phyloP scores from a whole-genome alignment of 2,797 vertebrate species.

The Brachymystax lenok region DNA sequence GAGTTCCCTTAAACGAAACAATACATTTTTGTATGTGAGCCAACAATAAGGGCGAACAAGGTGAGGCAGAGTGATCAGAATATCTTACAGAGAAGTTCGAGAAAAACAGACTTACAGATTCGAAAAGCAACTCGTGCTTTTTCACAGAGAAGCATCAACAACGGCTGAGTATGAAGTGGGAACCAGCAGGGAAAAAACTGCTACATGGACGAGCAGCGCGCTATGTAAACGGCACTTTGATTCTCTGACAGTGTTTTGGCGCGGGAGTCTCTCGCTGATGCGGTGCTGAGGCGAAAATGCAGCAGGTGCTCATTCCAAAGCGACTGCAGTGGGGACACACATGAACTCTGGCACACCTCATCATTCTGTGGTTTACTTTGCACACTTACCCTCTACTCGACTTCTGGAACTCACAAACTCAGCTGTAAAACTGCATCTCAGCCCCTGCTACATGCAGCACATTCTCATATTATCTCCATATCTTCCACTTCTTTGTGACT shows the following conservation, averaged over 20 bases:
- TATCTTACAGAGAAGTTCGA: slow-evolving; percentile 10
- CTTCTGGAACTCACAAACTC: slow-evolving; percentile 47
- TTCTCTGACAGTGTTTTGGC: slow-evolving; percentile 14
- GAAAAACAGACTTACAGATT: slow-evolving; percentile 4
- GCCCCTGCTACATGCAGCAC: not conserved
- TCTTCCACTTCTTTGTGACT: no score
- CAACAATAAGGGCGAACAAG: not conserved
- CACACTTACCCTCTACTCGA: slow-evolving; percentile 56
- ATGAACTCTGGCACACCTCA: slow-evolving; percentile 62
- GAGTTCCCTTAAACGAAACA: not conserved
- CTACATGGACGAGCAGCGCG: not conserved
- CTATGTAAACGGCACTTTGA: not conserved
- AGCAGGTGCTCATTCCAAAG: not conserved
- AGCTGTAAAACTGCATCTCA: slow-evolving; percentile 34
- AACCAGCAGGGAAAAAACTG: not conserved
- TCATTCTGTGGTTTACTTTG: slow-evolving; percentile 51
- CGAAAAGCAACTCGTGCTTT: not conserved
- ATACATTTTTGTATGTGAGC: slow-evolving; percentile 2
- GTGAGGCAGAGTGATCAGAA: not conserved
- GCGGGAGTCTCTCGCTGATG: not conserved
- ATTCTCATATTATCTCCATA: no score
- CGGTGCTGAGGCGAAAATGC: slow-evolving; percentile 2
- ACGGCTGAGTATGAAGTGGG: not conserved
- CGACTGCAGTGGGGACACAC: not conserved
- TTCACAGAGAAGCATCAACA: not conserved